Evolutionary conservation across 2,113 vertebrate genomes (phyloP), one percentile per base, ranked within the genome.

Genomic region (Psilopsiagon aymara): DNA sequence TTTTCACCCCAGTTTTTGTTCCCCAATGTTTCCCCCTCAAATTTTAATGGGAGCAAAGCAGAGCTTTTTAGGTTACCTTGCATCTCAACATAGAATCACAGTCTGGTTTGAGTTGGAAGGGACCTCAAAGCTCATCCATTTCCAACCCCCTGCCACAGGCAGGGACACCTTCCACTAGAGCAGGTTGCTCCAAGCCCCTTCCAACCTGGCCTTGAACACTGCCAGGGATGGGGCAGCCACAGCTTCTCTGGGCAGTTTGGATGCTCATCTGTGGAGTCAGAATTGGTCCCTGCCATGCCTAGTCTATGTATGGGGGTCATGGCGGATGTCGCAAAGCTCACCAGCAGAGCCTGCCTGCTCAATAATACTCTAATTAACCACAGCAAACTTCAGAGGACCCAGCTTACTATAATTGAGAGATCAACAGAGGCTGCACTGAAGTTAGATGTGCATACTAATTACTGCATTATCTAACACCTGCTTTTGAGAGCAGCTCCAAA

Each of bases 371-470:
- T 98, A 98, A 98, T 98, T 98, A 98, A 98, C 98, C 93, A 86
- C 96, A 8, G 90, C 97, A 98, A 97, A 98, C 97, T 98, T 98
- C 97, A 97, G 97, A 98, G 97, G 97, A 95, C 97, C 97, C 87
- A 83, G 97, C 97, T 97, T 97, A 98, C 97, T 96, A 37, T 98
- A 98, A 98, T 98, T 97, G 98, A 98, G 98, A 98, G 97, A 98
- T 98, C 98, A 98, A 92, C 97, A 95, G 95, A 97, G 97, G 97
- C 98, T 97, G 94, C 89, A 19, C 76, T 71, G 94, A 87, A 97
- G 98, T 97, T 97, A 96, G 96, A 97, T 96, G 90, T 97, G 98
- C 98, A 98, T 98, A 93, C 98, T 98, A 98, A 98, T 98, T 97
- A 97, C 97, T 73, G 95, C 97, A 98, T 98, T 98, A 98, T 96